These are phyloP conservation scores for Rhyacophila evoluta DNA, from an alignment of 2,888 invertebrate genomes.

Conservation along the genomic window DNA sequence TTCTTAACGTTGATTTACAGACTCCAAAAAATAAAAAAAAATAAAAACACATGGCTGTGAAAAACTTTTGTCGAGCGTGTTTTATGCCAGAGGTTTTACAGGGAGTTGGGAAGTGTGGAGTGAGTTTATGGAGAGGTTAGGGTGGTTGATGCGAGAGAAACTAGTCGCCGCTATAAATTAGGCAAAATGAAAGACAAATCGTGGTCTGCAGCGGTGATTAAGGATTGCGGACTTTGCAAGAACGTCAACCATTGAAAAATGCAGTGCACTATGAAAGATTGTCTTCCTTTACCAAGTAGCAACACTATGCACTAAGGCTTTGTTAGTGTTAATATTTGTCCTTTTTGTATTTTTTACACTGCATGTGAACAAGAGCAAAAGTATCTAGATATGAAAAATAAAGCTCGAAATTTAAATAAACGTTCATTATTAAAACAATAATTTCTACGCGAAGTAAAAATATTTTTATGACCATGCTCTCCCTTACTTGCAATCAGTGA, in stretches of 20 bases:
- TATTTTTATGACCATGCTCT: too few relatives aligned
- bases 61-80: slow-evolving; percentile 20
- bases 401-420: too few relatives aligned
- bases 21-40: background rate
- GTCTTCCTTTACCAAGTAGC: background rate
- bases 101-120: background rate
- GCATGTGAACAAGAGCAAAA: background rate
- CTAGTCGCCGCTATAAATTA: slow-evolving; percentile 39
- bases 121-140: background rate
- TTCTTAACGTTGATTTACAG: slow-evolving; percentile 10
- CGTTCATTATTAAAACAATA: too few relatives aligned
- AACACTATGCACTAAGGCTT: background rate
- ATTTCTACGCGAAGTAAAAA: too few relatives aligned
- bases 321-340: slow-evolving; percentile 13
- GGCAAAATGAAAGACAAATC: slow-evolving; percentile 43
- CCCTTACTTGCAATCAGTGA: too few relatives aligned
- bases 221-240: slow-evolving; percentile 27
- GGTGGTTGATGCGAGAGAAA: slow-evolving; percentile 14
- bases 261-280: slow-evolving; percentile 22
- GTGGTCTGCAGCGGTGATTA: slow-evolving; percentile 35
- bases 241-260: slow-evolving; percentile 22
- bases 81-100: slow-evolving; percentile 13
- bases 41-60: background rate
- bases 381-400: too few relatives aligned
- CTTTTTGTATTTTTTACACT: background rate